Base-by-base conservation (phyloP, 2,113 vertebrate genomes). In the Albula goreensis region DNA sequence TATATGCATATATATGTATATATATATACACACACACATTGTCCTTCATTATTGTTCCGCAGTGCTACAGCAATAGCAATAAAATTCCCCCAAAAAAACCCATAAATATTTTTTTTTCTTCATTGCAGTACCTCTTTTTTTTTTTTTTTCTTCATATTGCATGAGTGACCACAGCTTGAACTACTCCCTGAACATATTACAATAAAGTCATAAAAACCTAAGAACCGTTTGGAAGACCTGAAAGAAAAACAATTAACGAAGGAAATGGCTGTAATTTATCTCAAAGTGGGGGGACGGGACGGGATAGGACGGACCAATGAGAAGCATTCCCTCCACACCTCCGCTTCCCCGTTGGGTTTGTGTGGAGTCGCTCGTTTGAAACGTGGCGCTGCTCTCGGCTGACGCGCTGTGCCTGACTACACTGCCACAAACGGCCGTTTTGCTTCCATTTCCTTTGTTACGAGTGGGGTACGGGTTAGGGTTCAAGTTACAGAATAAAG, bases 161-260 rank as follows among this genome's bases (percentile, higher is more conserved):
- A 94, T 97, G 96, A 96, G 96, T 97, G 96, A 97, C 96, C 97
- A 96, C 96, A 97, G 96, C 96, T 96, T 94, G 95, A 95, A 95
- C 94, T 96, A 96, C 96, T 97, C 95, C 96, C 96, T 97, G 96
- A 97, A 97, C 96, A 96, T 95, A 94, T 96, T 94, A 95, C 94
- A 93, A 88, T 10, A 95, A 80, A 92, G 96, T 93, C 94, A 94
- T 95, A 56, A 31, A 70, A 85, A 87, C 94, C 95, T 95, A 96
- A 94, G 94, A 96, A 96, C 93, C 93, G 96, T 96, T 96, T 97
- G 97, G 96, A 97, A 96, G 97, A 97, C 96, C 96, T 94, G 95
- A 97, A 95, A 95, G 81, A 85, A 96, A 97, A 94, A 90, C 95
- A 96, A 95, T 93, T 92, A 96, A 94, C 31, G 95, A 97, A 96